Conservation (phyloP, 64 coral and sea anemone genomes). For the Montipora capricornis region DNA sequence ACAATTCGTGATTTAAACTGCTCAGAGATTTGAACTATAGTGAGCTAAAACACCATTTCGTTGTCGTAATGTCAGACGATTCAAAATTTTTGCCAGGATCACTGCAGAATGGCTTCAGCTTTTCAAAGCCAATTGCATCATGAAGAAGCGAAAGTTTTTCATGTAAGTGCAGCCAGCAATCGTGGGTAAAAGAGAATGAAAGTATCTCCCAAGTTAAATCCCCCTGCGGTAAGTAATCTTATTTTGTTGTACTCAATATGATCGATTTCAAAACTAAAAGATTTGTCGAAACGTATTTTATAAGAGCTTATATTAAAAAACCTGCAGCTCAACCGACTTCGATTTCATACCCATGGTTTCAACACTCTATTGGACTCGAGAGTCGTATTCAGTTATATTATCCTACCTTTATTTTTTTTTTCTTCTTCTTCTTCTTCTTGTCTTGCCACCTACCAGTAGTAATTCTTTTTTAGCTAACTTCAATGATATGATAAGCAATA, state of each 20-base stretch:
- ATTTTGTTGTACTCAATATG: too few relatives aligned
- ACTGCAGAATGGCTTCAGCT: too few relatives aligned
- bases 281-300: too few relatives aligned
- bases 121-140: too few relatives aligned
- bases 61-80: background rate
- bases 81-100: background rate
- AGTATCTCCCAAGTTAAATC: too few relatives aligned
- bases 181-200: too few relatives aligned
- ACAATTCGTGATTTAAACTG: background rate
- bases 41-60: background rate
- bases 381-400: background rate
- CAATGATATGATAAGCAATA: too few relatives aligned
- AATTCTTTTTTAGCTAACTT: background rate
- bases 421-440: background rate
- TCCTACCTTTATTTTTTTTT: constrained; percentile 32
- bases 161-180: too few relatives aligned
- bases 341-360: background rate
- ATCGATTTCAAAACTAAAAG: too few relatives aligned
- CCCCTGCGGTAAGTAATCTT: too few relatives aligned
- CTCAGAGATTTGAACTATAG: background rate
- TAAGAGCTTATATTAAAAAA: too few relatives aligned
- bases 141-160: too few relatives aligned
- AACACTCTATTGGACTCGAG: background rate
- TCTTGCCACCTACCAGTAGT: constrained; percentile 22
- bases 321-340: background rate